phyloP scores from a whole-genome alignment of 2,113 vertebrate genomes.

The Tachysurus vachellii region DNA sequence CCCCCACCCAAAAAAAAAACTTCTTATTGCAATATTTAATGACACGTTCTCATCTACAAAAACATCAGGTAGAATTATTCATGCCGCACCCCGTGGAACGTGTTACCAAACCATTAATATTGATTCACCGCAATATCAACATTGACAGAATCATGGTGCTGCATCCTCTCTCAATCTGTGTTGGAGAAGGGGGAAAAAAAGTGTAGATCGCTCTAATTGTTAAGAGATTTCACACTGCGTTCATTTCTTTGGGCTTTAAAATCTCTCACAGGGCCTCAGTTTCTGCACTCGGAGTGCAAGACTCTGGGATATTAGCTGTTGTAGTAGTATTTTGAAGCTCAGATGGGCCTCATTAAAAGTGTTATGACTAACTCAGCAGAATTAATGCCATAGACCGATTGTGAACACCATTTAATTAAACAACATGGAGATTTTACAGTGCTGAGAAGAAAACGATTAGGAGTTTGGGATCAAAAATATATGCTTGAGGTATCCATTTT shows the following conservation, averaged over 20 bases:
- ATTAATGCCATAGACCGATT: conserved; percentile 48
- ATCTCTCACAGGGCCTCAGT: conserved; percentile 37
- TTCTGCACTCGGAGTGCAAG: conserved; percentile 34
- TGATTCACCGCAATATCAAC: conserved; percentile 23
- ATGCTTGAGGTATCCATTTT: not conserved
- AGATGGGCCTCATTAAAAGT: conserved; percentile 47
- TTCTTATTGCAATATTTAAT: conserved; percentile 35
- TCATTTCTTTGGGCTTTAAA: conserved; percentile 41
- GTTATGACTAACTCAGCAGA: conserved; percentile 47
- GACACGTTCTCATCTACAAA: conserved; percentile 27
- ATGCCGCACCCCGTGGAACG: conserved; percentile 11
- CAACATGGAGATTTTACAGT: conserved; percentile 31
- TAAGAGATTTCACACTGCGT: conserved; percentile 32
- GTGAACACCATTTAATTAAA: conserved; percentile 50
- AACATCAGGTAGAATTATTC: conserved; percentile 41
- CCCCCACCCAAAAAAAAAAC: not conserved
- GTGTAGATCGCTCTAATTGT: conserved; percentile 42
- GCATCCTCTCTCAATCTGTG: not conserved
- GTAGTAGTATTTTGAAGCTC: conserved; percentile 33
- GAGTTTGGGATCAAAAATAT: conserved; percentile 15
- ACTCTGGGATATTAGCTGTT: conserved; percentile 40
- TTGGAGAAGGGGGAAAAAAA: not conserved
- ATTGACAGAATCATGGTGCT: conserved; percentile 1
- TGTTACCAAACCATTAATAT: conserved; percentile 28
- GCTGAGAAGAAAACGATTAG: conserved; percentile 41